phyloP scores from a whole-genome alignment of 2,113 vertebrate genomes.

The Prunella fulvescens region DNA sequence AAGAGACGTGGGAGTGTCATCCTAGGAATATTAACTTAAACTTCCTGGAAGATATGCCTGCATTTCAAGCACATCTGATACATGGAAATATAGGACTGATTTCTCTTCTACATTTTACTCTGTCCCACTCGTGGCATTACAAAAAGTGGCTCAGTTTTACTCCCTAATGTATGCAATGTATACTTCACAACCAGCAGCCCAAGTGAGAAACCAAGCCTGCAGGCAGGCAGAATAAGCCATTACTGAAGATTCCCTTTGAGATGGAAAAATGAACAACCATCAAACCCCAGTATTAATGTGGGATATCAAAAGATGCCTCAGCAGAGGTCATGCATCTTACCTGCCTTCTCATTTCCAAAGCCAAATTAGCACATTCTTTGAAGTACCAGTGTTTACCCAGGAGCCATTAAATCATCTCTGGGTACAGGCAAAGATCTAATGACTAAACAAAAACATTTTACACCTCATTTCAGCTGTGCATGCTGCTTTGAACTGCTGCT shows the following conservation, averaged over 20 bases:
- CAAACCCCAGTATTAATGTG: background rate
- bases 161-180: background rate
- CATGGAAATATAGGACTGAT: background rate
- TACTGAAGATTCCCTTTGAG: background rate
- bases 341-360: background rate
- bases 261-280: background rate
- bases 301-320: conserved; percentile 11
- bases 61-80: background rate
- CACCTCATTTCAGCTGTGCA: background rate
- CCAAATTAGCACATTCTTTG: conserved; percentile 29
- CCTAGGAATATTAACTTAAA: background rate
- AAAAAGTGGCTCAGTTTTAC: background rate
- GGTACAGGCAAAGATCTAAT: background rate
- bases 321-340: background rate
- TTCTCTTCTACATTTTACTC: background rate
- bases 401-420: background rate
- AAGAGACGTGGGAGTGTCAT: background rate
- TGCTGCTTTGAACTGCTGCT: background rate
- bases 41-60: background rate
- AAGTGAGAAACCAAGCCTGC: background rate
- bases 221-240: background rate
- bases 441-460: background rate
- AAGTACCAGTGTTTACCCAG: background rate
- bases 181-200: background rate
- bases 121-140: background rate